phyloP scores from a whole-genome alignment of 2,888 invertebrate genomes.

The Cheilosia urbana region DNA sequence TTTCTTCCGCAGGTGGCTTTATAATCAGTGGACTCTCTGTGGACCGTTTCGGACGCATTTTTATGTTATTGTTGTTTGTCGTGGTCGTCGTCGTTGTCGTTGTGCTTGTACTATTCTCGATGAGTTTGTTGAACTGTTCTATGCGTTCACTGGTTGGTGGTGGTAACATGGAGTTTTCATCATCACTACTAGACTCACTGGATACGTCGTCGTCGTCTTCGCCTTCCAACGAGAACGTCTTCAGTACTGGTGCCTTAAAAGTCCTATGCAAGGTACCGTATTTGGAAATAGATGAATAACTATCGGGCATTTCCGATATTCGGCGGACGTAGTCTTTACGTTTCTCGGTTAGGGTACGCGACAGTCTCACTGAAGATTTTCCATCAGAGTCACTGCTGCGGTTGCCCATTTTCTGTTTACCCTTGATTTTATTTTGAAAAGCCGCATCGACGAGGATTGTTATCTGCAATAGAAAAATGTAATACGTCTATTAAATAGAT shows the following conservation, averaged over 20 bases:
- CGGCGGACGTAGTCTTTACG: slow-evolving; percentile 88
- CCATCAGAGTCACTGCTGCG: slow-evolving; percentile 71
- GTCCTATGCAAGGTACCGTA: slow-evolving; percentile 77
- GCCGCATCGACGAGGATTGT: slow-evolving; percentile 78
- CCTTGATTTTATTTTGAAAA: slow-evolving; percentile 76
- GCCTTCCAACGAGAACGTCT: slow-evolving; percentile 74
- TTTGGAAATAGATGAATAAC: slow-evolving; percentile 77
- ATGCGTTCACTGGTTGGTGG: slow-evolving; percentile 71
- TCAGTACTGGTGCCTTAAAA: slow-evolving; percentile 76
- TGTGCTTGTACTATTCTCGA: slow-evolving; percentile 65
- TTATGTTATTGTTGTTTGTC: slow-evolving; percentile 65
- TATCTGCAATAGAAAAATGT: slow-evolving; percentile 73
- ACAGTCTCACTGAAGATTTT: slow-evolving; percentile 79
- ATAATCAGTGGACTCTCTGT: slow-evolving; percentile 67
- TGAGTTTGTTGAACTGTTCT: slow-evolving; percentile 75
- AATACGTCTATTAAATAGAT: not conserved
- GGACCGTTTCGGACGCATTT: slow-evolving; percentile 68
- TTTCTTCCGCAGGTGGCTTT: slow-evolving; percentile 63
- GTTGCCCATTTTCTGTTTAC: slow-evolving; percentile 73
- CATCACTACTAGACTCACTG: slow-evolving; percentile 67
- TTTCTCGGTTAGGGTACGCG: slow-evolving; percentile 86
- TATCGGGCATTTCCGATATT: slow-evolving; percentile 86
- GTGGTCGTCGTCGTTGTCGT: slow-evolving; percentile 54
- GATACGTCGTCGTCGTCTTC: slow-evolving; percentile 64
- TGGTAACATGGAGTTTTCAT: slow-evolving; percentile 63